Base-by-base conservation (phyloP, 1,140 invertebrate genomes). In the Papilio helenus region DNA sequence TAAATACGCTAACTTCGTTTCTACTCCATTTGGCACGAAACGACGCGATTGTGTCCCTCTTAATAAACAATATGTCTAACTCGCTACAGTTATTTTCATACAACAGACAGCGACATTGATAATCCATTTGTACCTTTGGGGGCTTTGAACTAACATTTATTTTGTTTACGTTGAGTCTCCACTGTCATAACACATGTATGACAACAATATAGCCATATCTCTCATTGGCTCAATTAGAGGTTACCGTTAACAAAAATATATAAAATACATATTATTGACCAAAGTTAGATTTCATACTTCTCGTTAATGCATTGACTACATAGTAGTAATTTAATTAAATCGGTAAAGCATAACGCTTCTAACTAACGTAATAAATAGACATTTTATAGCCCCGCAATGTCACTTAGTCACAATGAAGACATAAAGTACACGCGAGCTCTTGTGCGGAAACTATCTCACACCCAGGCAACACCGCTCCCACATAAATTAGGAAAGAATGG, bases 401-500 rank as follows among this genome's bases (percentile, higher is more conserved):
- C 61, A 68, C 12, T 68, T 68, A 29, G 14, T 16, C 23, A 12
- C 61, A 68, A 68, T 68, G 14, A 29, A 68, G 61, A 68, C 12
- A 68, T 68, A 68, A 68, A 68, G 26, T 68, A 68, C 61, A 68
- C 12, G 26, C 61, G 26, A 68, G 61, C 61, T 68, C 23, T 68
- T 68, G 61, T 34, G 61, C 26, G 61, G 61, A 29, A 68, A 68
- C 23, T 68, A 68, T 26, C 12, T 68, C 61, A 68, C 14, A 29
- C 23, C 61, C 23, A 16, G 23, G 2, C 61, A 82, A 79, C 74
- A 74, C 82, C 58, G 80, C 74, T 79, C 79, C 78, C 78, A 87
- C 87, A 91, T 93, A 92, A 93, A 90, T 93, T 89, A 87, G 81
- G 80, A 86, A 87, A 86, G 82, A 91, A 93, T 87, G 88, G 86